Conservation (phyloP, 2,797 vertebrate species). For the Apogon hyalosoma region DNA sequence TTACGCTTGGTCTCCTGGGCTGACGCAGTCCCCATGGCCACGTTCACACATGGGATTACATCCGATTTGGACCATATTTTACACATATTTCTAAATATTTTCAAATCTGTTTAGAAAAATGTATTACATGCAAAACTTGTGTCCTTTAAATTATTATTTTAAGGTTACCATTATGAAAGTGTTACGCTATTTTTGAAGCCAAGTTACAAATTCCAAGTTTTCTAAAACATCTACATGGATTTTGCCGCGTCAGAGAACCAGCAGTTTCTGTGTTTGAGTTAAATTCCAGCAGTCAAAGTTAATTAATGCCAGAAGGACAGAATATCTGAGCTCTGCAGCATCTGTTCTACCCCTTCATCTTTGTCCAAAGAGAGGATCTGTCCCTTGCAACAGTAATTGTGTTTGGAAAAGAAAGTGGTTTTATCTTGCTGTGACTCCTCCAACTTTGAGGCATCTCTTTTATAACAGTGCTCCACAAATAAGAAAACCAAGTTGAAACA, state of each 20-base stretch:
- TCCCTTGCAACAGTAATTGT: constrained; percentile 12
- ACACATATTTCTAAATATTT: too few species aligned
- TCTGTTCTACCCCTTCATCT: constrained; percentile 50
- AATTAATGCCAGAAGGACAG: constrained; percentile 61
- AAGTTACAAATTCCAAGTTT: neutral
- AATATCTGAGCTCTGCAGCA: constrained; percentile 43
- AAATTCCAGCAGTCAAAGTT: constrained; percentile 66
- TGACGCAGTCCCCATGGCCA: constrained; percentile 13
- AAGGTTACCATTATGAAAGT: neutral
- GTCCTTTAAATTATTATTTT: too few species aligned
- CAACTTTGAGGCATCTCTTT: neutral
- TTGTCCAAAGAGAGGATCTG: constrained; percentile 27
- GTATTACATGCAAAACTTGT: too few species aligned
- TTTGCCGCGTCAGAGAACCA: constrained; percentile 23
- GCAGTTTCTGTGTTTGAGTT: constrained; percentile 47
- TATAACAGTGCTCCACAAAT: neutral
- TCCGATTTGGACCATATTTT: too few species aligned
- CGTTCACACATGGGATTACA: neutral
- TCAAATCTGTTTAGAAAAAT: too few species aligned
- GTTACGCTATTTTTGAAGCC: neutral
- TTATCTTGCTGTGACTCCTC: neutral
- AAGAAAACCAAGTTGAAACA: too few species aligned
- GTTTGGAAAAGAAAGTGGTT: neutral
- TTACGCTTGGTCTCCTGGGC: constrained; percentile 26
- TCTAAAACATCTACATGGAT: constrained; percentile 13